Evolutionary conservation across 2,113 vertebrate species (phyloP), one percentile per base, ranked within the genome.

Genomic region (Rousettus leschenaultii): DNA sequence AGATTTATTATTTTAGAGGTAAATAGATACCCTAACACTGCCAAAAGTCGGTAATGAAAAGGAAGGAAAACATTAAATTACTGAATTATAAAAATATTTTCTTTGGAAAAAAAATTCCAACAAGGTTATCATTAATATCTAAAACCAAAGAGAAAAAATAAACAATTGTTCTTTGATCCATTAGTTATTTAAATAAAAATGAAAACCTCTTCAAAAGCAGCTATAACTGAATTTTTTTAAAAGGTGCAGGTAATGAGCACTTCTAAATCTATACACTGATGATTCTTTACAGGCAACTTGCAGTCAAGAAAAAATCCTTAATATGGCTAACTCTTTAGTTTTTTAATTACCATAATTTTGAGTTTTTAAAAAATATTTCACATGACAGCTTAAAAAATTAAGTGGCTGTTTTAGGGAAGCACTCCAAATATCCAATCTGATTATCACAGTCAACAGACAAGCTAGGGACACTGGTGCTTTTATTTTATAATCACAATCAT

Each of bases 41-140:
- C 98, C 97, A 96, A 97, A 91, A 96, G 95, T 96, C 94, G 96
- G 94, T 98, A 97, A 98, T 86, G 63, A 78, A 77, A 95, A 97
- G 18, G 66, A 90, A 95, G 57, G 12, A 70, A 97, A 96, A 97
- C 35, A 94, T 97, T 96, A 96, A 98, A 94, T 97, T 98, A 97
- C 77, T 95, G 91, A 98, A 97, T 98, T 98, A 99, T 98, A 99
- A 99, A 99, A 98, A 99, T 98, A 98, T 92, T 97, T 97, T 98
- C 96, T 95, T 98, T 97, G 94, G 77, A 97, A 97, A 98, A 98
- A 98, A 98, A 98, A 95, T 86, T 98, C 80, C 95, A 98, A 97
- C 80, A 95, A 94, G 88, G 93, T 95, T 91, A 97, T 98, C 98
- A 98, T 92, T 97, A 97, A 97, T 98, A 99, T 98, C 97, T 97